Evolutionary conservation across 2,888 invertebrate genomes (phyloP), one percentile per base, ranked within the genome.

Genomic region (Corythucha ciliata): DNA sequence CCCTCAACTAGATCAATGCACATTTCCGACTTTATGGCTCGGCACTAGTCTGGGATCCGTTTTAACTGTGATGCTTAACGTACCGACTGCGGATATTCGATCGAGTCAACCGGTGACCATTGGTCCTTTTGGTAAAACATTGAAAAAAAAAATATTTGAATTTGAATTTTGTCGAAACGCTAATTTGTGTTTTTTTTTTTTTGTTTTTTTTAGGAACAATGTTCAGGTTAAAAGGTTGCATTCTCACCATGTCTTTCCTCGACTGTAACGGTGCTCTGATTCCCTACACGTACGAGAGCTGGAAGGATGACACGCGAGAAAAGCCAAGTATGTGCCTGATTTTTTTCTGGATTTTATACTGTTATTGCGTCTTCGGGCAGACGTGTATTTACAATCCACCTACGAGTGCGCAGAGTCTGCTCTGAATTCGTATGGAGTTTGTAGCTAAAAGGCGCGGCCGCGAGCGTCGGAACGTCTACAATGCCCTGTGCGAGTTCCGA

Each of bases 41-140:
- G 97, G 98, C 64, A 97, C 96, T 61, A 92, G 91, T 70, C 77
- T 90, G 64, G 98, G 98, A 63, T 93, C 96, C 54, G 89, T 94
- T 67, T 78, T 97, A 65, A 91, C 93, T 58, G 81, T 97, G 70
- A 81, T 86, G 69, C 80, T 97, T 67, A 83, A 79, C 67, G 66
- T 77, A 59, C 81, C 86, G 61, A 80, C 84, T 55, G 81, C 84
- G 64, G 91, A 92, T 68, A 76, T 78, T 60, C 74, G 91, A 65
- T 80, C 82, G 67, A 79, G 84, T 59, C 89, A 90, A 68, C 87
- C 89, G 48, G 87, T 90, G 40, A 81, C 84, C 64, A 81, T 92
- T 62, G 83, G 90, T 66, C 85, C 91, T 61, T 87, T 83, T 71
- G 87, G 89, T 87, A 68, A 72, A 74, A 29, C 8, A 34, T 16